Percentiles rank a stretch among this genome's conserved stretches.
phyloP scores from a whole-genome alignment of 2,797 vertebrate species.

The Aeoliscus strigatus region DNA sequence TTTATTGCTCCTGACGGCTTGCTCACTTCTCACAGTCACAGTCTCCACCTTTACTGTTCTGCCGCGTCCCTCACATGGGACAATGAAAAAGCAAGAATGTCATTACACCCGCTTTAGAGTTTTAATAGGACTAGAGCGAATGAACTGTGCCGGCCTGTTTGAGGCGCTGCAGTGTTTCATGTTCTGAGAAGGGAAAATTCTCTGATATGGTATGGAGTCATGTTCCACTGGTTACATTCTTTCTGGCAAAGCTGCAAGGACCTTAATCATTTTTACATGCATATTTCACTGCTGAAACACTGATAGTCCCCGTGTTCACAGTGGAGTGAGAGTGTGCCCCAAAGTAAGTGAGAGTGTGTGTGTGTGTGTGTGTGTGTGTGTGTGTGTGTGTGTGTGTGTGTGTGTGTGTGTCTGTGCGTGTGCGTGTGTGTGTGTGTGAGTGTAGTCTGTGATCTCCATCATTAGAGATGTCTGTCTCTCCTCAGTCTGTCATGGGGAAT shows the following conservation, averaged over 20 bases:
- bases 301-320: slow-evolving; percentile 56
- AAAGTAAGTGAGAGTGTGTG: too few relatives aligned
- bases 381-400: too few relatives aligned
- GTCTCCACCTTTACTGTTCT: slow-evolving; percentile 59
- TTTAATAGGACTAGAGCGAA: slow-evolving; percentile 57
- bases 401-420: too few relatives aligned
- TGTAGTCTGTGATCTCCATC: slow-evolving; percentile 61
- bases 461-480: slow-evolving; percentile 70
- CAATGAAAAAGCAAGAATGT: slow-evolving; percentile 66
- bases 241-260: slow-evolving; percentile 44
- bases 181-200: slow-evolving; percentile 44
- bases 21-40: slow-evolving; percentile 58
- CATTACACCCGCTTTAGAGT: slow-evolving; percentile 67
- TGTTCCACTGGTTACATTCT: slow-evolving; percentile 57
- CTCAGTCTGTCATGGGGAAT: slow-evolving; percentile 66
- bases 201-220: slow-evolving; percentile 48
- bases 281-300: slow-evolving; percentile 60
- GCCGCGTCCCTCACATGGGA: slow-evolving; percentile 54
- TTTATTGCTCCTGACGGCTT: slow-evolving; percentile 63
- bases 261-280: slow-evolving; percentile 69
- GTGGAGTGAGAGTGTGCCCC: slow-evolving; percentile 25
- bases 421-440: slow-evolving; percentile 21
- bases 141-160: slow-evolving; percentile 43
- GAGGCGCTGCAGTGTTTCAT: slow-evolving; percentile 53
- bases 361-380: too few relatives aligned